Evolutionary conservation across 2,888 invertebrate genomes (phyloP).

Genomic region (Caenorhabditis uteleia): DNA sequence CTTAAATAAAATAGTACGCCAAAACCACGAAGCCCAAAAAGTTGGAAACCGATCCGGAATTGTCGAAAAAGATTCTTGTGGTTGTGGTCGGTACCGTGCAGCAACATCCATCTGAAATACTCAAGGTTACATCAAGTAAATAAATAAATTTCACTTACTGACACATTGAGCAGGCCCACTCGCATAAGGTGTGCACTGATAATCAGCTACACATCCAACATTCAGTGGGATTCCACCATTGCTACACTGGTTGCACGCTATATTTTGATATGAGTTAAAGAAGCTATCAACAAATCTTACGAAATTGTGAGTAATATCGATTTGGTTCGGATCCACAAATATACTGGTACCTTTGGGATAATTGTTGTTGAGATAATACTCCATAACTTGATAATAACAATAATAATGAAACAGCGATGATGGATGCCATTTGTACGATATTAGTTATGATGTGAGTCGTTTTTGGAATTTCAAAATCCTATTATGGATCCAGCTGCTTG

Average conservation of each 20-base stretch:
- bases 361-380: constrained; percentile 17
- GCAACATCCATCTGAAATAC: constrained; percentile 37
- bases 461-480: too few relatives aligned
- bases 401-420: too few relatives aligned
- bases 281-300: constrained; percentile 22
- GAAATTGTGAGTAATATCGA: constrained; percentile 42
- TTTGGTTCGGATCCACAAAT: constrained; percentile 46
- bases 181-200: constrained; percentile 33
- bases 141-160: constrained; percentile 20
- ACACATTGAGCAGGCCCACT: constrained; percentile 30
- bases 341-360: constrained; percentile 8
- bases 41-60: not conserved
- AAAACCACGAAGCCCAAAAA: too few relatives aligned
- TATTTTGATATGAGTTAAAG: not conserved
- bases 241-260: constrained; percentile 47
- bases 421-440: too few relatives aligned
- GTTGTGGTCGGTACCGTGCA: constrained; percentile 44
- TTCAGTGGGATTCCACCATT: constrained; percentile 52
- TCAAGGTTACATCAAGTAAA: not conserved
- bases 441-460: too few relatives aligned
- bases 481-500: too few relatives aligned
- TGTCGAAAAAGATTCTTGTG: not conserved
- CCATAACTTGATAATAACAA: too few relatives aligned
- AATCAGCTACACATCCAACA: constrained; percentile 41
- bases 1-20: too few relatives aligned